Evolutionary conservation across 2,113 vertebrate genomes (phyloP).

Genomic region (Holacanthus passer): DNA sequence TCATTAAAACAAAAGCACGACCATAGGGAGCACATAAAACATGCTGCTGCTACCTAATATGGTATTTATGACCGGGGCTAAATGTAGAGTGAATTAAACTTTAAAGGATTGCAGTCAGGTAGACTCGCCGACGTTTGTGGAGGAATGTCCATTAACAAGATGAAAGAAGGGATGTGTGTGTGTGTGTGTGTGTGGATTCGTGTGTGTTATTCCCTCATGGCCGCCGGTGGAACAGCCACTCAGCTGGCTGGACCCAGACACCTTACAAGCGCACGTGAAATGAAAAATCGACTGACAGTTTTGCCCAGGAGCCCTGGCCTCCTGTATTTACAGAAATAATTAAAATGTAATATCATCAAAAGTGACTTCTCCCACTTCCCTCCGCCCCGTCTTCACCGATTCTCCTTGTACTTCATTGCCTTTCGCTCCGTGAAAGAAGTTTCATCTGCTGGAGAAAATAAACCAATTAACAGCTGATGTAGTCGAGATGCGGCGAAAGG

Average conservation of each 20-base stretch:
- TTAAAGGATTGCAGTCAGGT: constrained; percentile 99
- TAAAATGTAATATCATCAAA: constrained; percentile 68
- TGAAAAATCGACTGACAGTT: constrained; percentile 78
- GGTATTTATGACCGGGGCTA: constrained; percentile 97
- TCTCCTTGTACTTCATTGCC: constrained; percentile 4
- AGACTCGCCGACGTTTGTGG: constrained; percentile 91
- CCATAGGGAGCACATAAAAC: constrained; percentile 94
- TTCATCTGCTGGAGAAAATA: constrained; percentile 67
- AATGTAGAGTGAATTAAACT: constrained; percentile 99
- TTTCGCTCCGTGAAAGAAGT: constrained; percentile 20
- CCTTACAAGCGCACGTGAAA: constrained; percentile 80
- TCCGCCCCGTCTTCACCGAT: not conserved
- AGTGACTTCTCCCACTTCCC: constrained; percentile 51
- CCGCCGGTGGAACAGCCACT: constrained; percentile 77
- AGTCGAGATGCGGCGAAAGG: constrained; percentile 19
- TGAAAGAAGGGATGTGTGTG: constrained; percentile 87
- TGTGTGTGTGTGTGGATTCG: not conserved
- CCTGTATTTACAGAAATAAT: constrained; percentile 80
- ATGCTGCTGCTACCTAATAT: constrained; percentile 95
- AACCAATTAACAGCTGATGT: constrained; percentile 69
- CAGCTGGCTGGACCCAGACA: constrained; percentile 80
- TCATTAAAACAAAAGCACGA: constrained; percentile 99
- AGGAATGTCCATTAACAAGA: constrained; percentile 96
- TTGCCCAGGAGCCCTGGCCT: constrained; percentile 55
- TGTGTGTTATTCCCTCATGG: constrained; percentile 83